Conservation (phyloP, 2,888 invertebrate genomes). For the Ramazzottius varieornatus region DNA sequence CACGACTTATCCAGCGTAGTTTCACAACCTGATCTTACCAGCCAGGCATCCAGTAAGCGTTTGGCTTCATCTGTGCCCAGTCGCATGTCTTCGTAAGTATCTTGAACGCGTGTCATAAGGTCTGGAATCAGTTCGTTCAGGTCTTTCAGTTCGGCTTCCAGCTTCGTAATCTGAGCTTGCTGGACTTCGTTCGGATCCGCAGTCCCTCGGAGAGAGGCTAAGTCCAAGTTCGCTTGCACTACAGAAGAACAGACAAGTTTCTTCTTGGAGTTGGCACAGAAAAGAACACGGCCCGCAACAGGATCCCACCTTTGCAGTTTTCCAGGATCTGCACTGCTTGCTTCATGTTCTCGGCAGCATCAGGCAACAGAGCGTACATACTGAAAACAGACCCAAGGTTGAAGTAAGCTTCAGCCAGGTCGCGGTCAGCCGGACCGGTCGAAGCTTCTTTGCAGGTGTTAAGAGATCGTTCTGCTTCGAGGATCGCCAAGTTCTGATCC, state of each 20-base stretch:
- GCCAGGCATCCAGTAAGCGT: background rate
- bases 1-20: background rate
- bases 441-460: background rate
- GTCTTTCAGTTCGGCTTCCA: background rate
- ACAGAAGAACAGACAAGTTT: no score
- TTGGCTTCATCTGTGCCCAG: background rate
- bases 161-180: background rate
- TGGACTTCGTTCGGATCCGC: no score
- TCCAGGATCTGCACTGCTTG: background rate
- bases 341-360: background rate
- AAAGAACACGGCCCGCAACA: background rate
- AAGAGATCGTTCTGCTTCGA: background rate
- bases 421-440: background rate
- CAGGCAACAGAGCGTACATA: background rate
- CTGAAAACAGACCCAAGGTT: background rate
- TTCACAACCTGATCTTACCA: no score
- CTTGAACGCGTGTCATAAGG: background rate
- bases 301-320: background rate
- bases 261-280: no score
- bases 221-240: background rate
- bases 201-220: no score
- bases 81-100: constrained; percentile 1
- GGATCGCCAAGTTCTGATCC: background rate
- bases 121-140: background rate
- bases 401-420: background rate